Evolutionary conservation across 2,888 invertebrate genomes (phyloP), one percentile per base, ranked within the genome.

Genomic region (Patella caerulea): DNA sequence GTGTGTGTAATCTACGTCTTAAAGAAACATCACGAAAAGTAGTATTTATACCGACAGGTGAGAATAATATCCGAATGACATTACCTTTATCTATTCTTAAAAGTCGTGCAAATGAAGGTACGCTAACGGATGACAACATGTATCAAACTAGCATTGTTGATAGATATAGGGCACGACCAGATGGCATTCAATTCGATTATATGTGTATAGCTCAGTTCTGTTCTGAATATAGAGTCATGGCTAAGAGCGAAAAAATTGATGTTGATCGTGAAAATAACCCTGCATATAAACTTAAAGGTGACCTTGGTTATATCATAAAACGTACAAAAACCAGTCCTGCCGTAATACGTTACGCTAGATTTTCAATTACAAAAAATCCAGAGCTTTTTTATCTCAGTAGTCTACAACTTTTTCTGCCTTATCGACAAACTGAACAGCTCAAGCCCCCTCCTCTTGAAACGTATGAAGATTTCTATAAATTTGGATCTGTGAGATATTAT

Each of bases 21-120:
- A 81, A 79, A 59, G 70, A 78, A 76, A 59, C 71, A 19, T 73
- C 73, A 24, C 54, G 82, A 56, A 45, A 81, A n/a, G 77, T 82
- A 24, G 24, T 54, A 24, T 81, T 76, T 54, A 75, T 78, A 45
- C 82, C 80, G 15, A 78, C 76, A 24, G 80, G 77, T 45, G 72
- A 71, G 45, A 75, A 81, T 73, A 19, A 45, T 74, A 24, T 53
- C 29, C 19, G 34, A n/a, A 5, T 56, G n/a, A 59, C 59, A 17
- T 17, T 59, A 17, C 59, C 59, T 17, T 17, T 59, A 59, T 19
- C 17, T 9, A 19, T 17, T 2, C 45, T 54, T 17, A 19, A 53
- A 54, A 15, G 45, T 19, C 5, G 17, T 12, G 54, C 54, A 5
- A 53, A 45, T 15, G 54, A 45, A 29, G 45, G 45, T 5, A 73